Evolutionary conservation across 2,888 invertebrate species (phyloP).

Genomic region (Macaria notata): DNA sequence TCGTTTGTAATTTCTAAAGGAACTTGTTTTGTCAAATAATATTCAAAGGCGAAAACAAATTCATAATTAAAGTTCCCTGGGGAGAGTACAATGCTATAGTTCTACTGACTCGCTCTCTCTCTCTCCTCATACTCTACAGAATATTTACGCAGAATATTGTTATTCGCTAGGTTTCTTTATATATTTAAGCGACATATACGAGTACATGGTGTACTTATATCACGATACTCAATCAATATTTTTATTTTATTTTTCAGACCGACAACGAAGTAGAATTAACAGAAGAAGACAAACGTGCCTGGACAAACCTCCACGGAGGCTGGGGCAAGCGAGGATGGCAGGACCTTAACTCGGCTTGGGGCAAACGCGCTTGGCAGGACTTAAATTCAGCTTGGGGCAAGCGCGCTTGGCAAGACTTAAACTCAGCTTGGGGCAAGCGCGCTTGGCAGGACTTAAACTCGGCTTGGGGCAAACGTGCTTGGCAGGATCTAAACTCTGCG

Average conservation of each 20-base stretch:
- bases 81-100: too few species aligned
- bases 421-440: constrained; percentile 82
- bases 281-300: constrained; percentile 83
- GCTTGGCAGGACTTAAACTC: constrained; percentile 79
- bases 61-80: too few species aligned
- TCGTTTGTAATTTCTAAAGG: too few species aligned
- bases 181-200: too few species aligned
- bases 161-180: too few species aligned
- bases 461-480: constrained; percentile 82
- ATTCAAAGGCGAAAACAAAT: too few species aligned
- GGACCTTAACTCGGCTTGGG: constrained; percentile 80
- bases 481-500: constrained; percentile 79
- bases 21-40: too few species aligned
- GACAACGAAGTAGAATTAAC: constrained; percentile 73
- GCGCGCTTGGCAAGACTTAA: constrained; percentile 82
- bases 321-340: constrained; percentile 84
- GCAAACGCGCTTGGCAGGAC: constrained; percentile 84
- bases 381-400: constrained; percentile 81
- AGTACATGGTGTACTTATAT: too few species aligned
- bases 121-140: too few species aligned
- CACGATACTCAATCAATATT: too few species aligned
- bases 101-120: too few species aligned
- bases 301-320: constrained; percentile 81
- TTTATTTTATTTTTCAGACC: constrained; percentile 42
- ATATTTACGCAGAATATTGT: too few species aligned